Evolutionary conservation across 2,888 invertebrate species (phyloP), one percentile per base, ranked within the genome.

Genomic region (Amaurobius ferox): DNA sequence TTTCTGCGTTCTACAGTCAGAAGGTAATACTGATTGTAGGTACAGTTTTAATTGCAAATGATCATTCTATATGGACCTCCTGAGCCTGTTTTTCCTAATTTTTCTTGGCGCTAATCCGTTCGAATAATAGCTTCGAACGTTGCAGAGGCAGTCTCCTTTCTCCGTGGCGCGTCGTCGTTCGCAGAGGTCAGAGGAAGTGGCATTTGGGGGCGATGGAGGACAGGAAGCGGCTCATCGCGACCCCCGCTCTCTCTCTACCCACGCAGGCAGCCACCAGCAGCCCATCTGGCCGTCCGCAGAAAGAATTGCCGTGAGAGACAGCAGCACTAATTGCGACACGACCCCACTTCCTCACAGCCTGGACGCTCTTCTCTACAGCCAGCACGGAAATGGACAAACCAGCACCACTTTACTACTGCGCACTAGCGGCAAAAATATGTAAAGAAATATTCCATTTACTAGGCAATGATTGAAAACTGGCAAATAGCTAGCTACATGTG

Each of bases 171-270:
- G n/a, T n/a, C n/a, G n/a, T 44, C 44, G 44, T 44, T 44, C 29
- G 40, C 66, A 68, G 55, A 77, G 77, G 77, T 78, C 77, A 67
- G 44, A 80, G 80, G 80, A 80, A 80, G 73, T 80, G 68, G 61
- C 79, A 79, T 72, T 79, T 79, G 66, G 55, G 55, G 55, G 68
- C 67, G 73, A 80, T 80, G 67, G 80, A 73, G 48, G 80, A 80
- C 80, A 80, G 80, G 68, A 80, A 80, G 80, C 73, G 55, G 73
- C 73, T 68, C 66, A 80, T 80, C 80, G 80, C 44, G n/a, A 74
- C 74, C 80, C 80, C 80, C 78, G 70, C 80, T 55, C 79, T 6
- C 55, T 55, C 55, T 67, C n/a, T n/a, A n/a, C n/a, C n/a, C n/a
- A 62, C 80, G 74, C 68, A 81, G 74, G 80, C 74, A 39, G 55